Base-by-base conservation (phyloP, 2,113 vertebrate genomes). In the Microtus richardsoni region DNA sequence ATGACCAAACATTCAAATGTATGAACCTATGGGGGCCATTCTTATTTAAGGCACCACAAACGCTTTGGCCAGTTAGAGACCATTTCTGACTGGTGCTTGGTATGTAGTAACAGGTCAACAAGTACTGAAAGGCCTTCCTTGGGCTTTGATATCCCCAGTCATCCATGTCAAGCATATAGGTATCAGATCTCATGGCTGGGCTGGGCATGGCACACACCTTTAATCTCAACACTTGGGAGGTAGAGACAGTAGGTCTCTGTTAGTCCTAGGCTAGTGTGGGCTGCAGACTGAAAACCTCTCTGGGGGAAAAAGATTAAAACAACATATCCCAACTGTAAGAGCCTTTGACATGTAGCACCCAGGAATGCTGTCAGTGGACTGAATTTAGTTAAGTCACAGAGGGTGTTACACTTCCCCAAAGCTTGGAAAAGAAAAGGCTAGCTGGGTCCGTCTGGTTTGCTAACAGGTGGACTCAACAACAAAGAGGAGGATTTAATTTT, bases 351-450 rank as follows among this genome's bases (percentile, higher is more conserved):
- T 44, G 49, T n/a, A 80, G 52, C 95, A 93, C 94, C 93, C 91
- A 92, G 49, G 91, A 70, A 66, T 9, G 11, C 5, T 47, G 62
- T 71, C 64, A 36, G 95, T 93, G 88, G 95, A 94, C 49, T 70
- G 87, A 74, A 92, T 88, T 41, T 49, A 74, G 62, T 96, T 71
- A 75, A 39, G 33, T 75, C 49, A 1, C 93, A 62, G 93, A 60
- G 92, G 39, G 39, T 26, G 60, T 19, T 44, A 73, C 75, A 39
- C 77, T 95, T 94, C 84, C 54, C 41, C 19, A 91, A 85, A 93
- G 94, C 88, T 91, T 91, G 71, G n/a, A 73, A 86, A 94, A 87
- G 92, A 96, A 98, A 97, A 96, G 96, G 94, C 95, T 94, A 95
- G 94, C 80, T 36, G 86, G 84, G 95, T 79, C 96, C 97, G 96